Evolutionary conservation across 1,140 invertebrate species (phyloP), one percentile per base, ranked within the genome.

Genomic region (Pseudomyrmex pallidus): DNA sequence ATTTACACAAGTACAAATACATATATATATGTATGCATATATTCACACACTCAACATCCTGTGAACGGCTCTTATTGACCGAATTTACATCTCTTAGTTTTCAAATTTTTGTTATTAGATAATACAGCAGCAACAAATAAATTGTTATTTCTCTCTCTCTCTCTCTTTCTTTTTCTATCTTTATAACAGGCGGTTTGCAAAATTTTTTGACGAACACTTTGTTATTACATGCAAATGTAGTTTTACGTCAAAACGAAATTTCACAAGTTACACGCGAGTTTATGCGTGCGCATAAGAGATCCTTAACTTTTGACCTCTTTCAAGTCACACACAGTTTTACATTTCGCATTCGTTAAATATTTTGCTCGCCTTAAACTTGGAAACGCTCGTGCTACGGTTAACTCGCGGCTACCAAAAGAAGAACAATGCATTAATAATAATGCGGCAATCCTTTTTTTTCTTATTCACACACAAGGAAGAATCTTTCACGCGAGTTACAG

Each of bases 111-210:
- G 35, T n/a, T 15, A 35, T 20, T 22, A 4, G 56, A 25, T 57
- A 76, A 46, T 44, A 46, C 63, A 35, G 44, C 15, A 9, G 9
- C n/a, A 66, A 76, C 61, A 76, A 64, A 64, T 76, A 76, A 76
- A 62, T 46, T 64, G 50, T 35, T 17, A 35, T 35, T 35, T 35
- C 35, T 35, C 35, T 35, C 35, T 50, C 44, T 50, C n/a, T 35
- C 46, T 22, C 12, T 10, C 46, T 66, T 0, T 7, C 20, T 35
- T 46, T 22, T 7, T 10, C 59, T 64, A 0, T 7, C 46, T 35
- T 35, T 15, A 44, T 10, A 62, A 50, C 5, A 48, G 20, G 25
- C 25, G 20, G 13, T 17, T 17, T 25, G 15, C 73, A 7, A n/a
- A 74, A 74, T 59, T 74, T 74, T 64, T 17, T 44, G 15, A 64